Evolutionary conservation across 2,888 invertebrate genomes (phyloP).

Genomic region (Uloborus plumipes): DNA sequence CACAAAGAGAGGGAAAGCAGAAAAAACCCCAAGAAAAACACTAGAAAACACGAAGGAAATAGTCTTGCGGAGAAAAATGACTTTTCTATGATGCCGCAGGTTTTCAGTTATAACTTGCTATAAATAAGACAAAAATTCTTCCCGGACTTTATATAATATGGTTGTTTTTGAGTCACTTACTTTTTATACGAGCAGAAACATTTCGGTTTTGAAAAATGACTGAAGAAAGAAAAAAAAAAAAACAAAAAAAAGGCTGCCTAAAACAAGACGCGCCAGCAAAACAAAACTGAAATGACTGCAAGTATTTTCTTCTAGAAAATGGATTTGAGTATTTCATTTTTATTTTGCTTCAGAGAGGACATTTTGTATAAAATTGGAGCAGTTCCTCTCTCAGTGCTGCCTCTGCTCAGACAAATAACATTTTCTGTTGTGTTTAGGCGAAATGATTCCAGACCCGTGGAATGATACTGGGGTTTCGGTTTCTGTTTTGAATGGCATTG

Average conservation of each 20-base stretch:
- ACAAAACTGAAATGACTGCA: constrained; percentile 20
- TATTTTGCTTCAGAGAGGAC: constrained; percentile 6
- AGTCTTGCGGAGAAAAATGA: constrained; percentile 42
- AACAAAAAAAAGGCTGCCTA: constrained; percentile 8
- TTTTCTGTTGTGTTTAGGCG: too few species aligned
- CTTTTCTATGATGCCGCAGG: constrained; percentile 52
- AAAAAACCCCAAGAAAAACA: constrained; percentile 11
- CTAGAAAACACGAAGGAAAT: constrained; percentile 5
- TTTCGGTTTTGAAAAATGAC: constrained; percentile 49
- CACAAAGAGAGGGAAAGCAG: constrained; percentile 4
- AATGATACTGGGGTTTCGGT: too few species aligned
- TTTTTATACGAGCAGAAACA: constrained; percentile 23
- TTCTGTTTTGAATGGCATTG: too few species aligned
- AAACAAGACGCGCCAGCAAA: neutral
- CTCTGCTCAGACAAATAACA: too few species aligned
- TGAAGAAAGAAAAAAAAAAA: constrained; percentile 21
- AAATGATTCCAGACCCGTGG: too few species aligned
- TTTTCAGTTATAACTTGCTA: constrained; percentile 53
- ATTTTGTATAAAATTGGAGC: constrained; percentile 39
- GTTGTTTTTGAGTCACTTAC: constrained; percentile 46
- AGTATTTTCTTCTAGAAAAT: constrained; percentile 38
- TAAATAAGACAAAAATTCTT: constrained; percentile 44
- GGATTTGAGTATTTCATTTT: constrained; percentile 31
- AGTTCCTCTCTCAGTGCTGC: neutral
- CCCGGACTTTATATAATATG: constrained; percentile 29